Percentiles rank a stretch among this genome's conserved stretches.
Conservation (phyloP, 1,140 invertebrate species). For the Pseudomyrmex cubaensis region DNA sequence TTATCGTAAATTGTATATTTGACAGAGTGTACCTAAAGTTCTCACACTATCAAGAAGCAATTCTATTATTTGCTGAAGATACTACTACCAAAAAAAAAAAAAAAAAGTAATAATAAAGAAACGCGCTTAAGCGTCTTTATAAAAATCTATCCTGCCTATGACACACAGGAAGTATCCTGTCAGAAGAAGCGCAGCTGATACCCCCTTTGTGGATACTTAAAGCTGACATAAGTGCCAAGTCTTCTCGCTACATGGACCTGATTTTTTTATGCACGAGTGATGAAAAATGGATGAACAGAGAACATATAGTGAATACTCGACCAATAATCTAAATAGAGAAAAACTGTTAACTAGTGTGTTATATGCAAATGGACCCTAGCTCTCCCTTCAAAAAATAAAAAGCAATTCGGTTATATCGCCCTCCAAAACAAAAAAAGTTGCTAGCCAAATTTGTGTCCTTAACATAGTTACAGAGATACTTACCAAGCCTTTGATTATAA, state of each 20-base stretch:
- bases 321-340: constrained; percentile 49
- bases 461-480: constrained; percentile 84
- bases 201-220: constrained; percentile 52
- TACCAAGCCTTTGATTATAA: constrained; percentile 77
- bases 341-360: constrained; percentile 51
- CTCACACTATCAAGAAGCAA: constrained; percentile 59
- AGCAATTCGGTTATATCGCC: not conserved
- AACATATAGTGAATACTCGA: constrained; percentile 53
- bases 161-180: constrained; percentile 49
- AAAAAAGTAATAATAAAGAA: constrained; percentile 26
- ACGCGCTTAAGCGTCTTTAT: constrained; percentile 40
- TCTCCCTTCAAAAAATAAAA: constrained; percentile 23
- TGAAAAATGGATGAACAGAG: constrained; percentile 55
- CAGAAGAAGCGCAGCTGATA: constrained; percentile 66
- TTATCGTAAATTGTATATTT: constrained; percentile 64
- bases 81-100: constrained; percentile 35
- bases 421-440: constrained; percentile 72
- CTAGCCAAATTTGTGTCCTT: constrained; percentile 84
- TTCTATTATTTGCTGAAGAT: constrained; percentile 52
- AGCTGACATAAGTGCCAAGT: constrained; percentile 31
- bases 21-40: constrained; percentile 51
- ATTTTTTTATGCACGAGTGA: constrained; percentile 53
- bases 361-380: constrained; percentile 39
- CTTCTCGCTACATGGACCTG: constrained; percentile 47
- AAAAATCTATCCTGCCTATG: constrained; percentile 35